A percentile compares a stretch with the other conserved stretches of the same genome.
phyloP scores from a whole-genome alignment of 2,113 vertebrate species.

The Hydrochoerus hydrochaeris region DNA sequence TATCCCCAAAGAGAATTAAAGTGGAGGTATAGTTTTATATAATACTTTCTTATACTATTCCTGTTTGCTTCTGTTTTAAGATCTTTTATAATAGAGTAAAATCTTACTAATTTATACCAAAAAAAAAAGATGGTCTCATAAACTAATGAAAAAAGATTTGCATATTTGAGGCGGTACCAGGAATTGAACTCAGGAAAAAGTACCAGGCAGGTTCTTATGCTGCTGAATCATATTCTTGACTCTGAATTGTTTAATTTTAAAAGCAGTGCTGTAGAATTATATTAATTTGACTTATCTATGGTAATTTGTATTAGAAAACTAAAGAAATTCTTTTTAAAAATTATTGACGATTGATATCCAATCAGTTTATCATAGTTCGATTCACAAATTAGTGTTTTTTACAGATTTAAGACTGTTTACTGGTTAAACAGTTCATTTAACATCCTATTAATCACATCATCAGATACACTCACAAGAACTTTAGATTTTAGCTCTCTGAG shows the following conservation, averaged over 20 bases:
- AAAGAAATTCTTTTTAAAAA: constrained; percentile 38
- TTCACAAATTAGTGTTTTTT: constrained; percentile 7
- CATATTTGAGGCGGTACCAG: no score
- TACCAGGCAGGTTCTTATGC: no score
- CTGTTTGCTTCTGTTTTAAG: not conserved
- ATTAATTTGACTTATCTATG: constrained; percentile 2
- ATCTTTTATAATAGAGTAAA: constrained; percentile 1
- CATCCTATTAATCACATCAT: constrained; percentile 12
- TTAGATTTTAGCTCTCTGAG: not conserved
- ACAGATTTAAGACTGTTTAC: not conserved
- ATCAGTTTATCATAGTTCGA: constrained; percentile 1
- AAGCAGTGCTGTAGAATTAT: constrained; percentile 9
- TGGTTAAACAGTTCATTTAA: constrained; percentile 11
- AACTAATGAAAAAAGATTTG: constrained; percentile 11
- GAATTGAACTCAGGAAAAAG: no score
- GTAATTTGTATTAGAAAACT: constrained; percentile 13
- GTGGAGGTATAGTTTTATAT: constrained; percentile 89
- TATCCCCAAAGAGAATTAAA: constrained; percentile 97
- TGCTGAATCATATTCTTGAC: no score
- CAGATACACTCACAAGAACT: constrained; percentile 12
- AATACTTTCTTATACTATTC: constrained; percentile 66
- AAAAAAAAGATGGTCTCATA: not conserved
- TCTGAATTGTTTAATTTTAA: constrained; percentile 33
- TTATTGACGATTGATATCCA: constrained; percentile 4
- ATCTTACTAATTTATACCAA: constrained; percentile 5